Conservation (phyloP, 2,888 invertebrate genomes). For the Lamellibrachia satsuma region DNA sequence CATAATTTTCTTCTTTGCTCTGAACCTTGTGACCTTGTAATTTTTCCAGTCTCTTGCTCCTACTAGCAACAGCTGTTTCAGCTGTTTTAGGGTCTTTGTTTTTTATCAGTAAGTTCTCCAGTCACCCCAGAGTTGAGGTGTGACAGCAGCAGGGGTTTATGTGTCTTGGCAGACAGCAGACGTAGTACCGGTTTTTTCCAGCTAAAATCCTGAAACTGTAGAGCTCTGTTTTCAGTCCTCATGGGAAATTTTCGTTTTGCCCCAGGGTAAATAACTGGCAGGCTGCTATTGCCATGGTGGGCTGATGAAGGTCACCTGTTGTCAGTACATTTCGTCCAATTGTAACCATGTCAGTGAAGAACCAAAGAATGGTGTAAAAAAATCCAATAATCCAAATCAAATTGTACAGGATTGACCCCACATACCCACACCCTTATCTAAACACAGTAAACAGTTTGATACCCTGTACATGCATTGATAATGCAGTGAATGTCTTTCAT, state of each 20-base stretch:
- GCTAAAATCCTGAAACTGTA: not conserved
- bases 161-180: not conserved
- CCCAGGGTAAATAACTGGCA: not conserved
- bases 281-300: not conserved
- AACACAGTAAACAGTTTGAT: too few relatives aligned
- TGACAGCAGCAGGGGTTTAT: not conserved
- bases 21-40: not conserved
- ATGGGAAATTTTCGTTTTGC: not conserved
- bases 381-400: too few relatives aligned
- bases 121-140: not conserved
- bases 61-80: constrained; percentile 1
- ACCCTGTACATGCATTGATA: too few relatives aligned
- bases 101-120: not conserved
- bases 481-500: too few relatives aligned
- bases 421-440: too few relatives aligned
- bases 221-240: not conserved
- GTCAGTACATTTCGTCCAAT: not conserved
- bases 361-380: not conserved
- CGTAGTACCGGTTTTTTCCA: not conserved
- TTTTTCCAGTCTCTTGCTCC: not conserved
- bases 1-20: not conserved
- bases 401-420: too few relatives aligned
- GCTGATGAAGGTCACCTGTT: not conserved
- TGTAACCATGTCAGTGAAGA: not conserved
- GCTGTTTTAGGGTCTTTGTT: not conserved